Conservation (phyloP, 2,797 vertebrate genomes). For the Oryzias sinensis region DNA sequence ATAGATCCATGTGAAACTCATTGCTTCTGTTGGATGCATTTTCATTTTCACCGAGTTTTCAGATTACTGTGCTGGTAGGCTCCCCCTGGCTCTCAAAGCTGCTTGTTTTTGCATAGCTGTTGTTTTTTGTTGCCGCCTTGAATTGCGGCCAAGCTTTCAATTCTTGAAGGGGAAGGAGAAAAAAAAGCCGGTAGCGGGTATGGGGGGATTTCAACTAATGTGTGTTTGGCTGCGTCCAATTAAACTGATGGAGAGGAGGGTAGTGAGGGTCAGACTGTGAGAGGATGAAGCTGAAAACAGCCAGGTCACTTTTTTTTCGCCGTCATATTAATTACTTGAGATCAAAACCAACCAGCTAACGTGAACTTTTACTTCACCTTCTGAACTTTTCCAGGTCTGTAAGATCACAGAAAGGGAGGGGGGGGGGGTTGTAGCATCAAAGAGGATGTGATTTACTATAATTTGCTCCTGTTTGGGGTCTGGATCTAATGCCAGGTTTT, state of each 20-base stretch:
- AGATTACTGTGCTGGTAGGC: conserved; percentile 26
- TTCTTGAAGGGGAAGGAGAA: conserved; percentile 35
- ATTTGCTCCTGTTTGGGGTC: conserved; percentile 31
- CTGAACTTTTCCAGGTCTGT: conserved; percentile 3
- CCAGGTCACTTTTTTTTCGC: conserved; percentile 32
- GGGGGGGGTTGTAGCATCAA: conserved; percentile 20
- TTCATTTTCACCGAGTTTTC: conserved; percentile 29
- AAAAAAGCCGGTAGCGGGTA: conserved; percentile 9
- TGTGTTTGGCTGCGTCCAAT: conserved; percentile 73
- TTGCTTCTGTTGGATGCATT: conserved; percentile 14
- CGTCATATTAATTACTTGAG: conserved; percentile 10
- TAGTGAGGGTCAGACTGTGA: conserved; percentile 50
- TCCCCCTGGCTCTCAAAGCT: conserved; percentile 38
- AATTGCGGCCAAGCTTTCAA: conserved; percentile 69
- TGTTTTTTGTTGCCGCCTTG: conserved; percentile 46
- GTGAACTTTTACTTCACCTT: conserved; percentile 9
- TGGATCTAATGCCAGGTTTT: conserved; percentile 42
- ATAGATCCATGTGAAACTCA: not conserved
- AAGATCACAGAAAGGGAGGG: conserved; percentile 11
- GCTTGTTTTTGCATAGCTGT: conserved; percentile 63
- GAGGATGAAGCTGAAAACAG: conserved; percentile 56
- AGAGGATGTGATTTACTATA: conserved; percentile 25
- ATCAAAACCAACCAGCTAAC: conserved; percentile 3
- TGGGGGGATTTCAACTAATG: conserved; percentile 48
- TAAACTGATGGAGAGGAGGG: conserved; percentile 63